Base-by-base conservation (phyloP, 1,140 invertebrate genomes). In the Chironomus striatipennis region DNA sequence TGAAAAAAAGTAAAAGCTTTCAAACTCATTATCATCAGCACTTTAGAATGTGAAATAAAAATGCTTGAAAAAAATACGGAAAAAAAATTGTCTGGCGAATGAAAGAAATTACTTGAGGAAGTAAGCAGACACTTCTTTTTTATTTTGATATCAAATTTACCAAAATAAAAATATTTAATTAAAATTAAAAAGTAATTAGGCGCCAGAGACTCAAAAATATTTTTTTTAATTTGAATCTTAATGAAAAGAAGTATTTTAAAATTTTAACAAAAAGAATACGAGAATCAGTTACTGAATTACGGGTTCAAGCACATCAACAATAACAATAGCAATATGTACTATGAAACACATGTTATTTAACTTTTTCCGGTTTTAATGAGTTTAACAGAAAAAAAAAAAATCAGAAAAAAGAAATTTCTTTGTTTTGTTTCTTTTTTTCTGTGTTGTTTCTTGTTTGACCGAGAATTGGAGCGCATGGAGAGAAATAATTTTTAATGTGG, bases 331-430 rank as follows among this genome's bases (percentile, higher is more conserved):
- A 57, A 57, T 8, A 57, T 12, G 18, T 21, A 21, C 9, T 10
- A 18, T 70, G 9, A 70, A 70, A 70, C 65, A 70, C 65, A 70
- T 70, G 65, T 21, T 70, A 57, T 70, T 18, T 20, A 70, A 70
- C 65, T 70, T 70, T 21, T 70, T 70, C 65, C 65, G 65, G 65
- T 70, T 70, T 20, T 20, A 70, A 70, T 70, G 65, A 70, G 65
- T 21, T 70, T 70, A 18, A 18, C 65, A 57, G 47, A 12, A n/a
- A 70, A 67, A 34, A 57, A 10, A 12, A n/a, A 70, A 67, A 34
- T 34, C 24, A 34, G 24, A 34, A 70, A 17, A 70, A 70, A 70
- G 65, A 70, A 70, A 70, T 70, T 70, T 70, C 17, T 70, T 70
- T 70, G 65, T 21, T 70, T 70, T 67, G 9, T 57, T 57, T 10